phyloP scores from a whole-genome alignment of 2,113 vertebrate species.

The Gracilinanus agilis region DNA sequence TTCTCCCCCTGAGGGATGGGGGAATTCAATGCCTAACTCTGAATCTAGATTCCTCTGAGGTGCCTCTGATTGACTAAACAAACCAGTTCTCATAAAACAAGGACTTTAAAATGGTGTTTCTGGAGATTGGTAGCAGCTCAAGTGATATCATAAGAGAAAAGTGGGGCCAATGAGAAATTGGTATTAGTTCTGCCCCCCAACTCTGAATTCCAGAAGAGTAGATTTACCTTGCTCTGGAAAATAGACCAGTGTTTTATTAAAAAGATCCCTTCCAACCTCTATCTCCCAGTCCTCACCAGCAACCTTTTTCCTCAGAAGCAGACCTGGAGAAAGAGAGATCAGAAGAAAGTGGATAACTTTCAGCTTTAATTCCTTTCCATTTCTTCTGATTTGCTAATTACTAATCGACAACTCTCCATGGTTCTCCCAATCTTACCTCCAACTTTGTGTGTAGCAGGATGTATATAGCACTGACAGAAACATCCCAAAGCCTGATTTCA shows the following conservation, averaged over 20 bases:
- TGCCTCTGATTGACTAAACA: background rate
- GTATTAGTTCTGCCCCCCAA: background rate
- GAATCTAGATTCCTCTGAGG: background rate
- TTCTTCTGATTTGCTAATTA: background rate
- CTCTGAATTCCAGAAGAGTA: background rate
- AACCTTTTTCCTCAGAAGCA: background rate
- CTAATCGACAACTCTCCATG: background rate
- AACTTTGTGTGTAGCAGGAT: background rate
- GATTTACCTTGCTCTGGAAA: background rate
- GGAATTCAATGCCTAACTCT: background rate
- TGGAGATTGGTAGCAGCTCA: background rate
- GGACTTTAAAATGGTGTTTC: background rate
- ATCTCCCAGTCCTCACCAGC: background rate
- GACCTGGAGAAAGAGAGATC: background rate
- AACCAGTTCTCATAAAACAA: background rate
- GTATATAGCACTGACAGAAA: background rate
- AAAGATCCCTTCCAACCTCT: background rate
- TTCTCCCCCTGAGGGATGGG: constrained; percentile 4
- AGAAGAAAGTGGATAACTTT: background rate
- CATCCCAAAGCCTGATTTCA: background rate
- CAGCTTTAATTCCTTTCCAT: background rate
- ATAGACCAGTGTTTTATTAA: background rate
- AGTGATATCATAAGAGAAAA: background rate
- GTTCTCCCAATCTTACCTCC: background rate
- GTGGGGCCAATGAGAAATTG: background rate